Percentiles rank a stretch among this genome's conserved stretches.
phyloP scores from a whole-genome alignment of 1,140 invertebrate genomes.

The Philotrypesis tridentata region DNA sequence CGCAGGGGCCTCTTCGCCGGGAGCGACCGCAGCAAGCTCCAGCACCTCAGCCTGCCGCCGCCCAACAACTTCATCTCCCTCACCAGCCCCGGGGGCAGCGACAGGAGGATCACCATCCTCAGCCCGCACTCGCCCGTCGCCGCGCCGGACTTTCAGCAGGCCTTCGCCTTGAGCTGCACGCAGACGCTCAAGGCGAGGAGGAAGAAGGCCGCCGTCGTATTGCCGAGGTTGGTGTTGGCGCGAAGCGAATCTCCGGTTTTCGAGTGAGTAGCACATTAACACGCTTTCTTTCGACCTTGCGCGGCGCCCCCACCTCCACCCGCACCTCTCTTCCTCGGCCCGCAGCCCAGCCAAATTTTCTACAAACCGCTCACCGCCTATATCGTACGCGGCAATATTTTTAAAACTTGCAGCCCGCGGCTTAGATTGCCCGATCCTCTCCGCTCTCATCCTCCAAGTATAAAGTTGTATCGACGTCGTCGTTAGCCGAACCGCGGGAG shows the following conservation, averaged over 20 bases:
- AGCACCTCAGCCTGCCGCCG: constrained; percentile 81
- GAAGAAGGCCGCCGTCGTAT: constrained; percentile 83
- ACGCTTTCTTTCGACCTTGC: background rate
- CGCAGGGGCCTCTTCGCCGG: constrained; percentile 80
- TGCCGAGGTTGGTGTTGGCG: constrained; percentile 83
- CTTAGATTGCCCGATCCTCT: too few species aligned
- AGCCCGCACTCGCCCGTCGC: constrained; percentile 83
- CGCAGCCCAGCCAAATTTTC: too few species aligned
- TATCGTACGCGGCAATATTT: too few species aligned
- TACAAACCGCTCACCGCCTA: too few species aligned
- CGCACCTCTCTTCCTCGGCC: too few species aligned
- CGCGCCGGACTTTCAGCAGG: constrained; percentile 77
- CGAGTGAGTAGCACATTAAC: constrained; percentile 74
- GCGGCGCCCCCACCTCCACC: too few species aligned
- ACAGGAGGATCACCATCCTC: constrained; percentile 80
- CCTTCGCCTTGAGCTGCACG: constrained; percentile 66
- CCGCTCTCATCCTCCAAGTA: background rate
- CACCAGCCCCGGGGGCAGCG: constrained; percentile 74
- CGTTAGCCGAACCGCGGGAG: background rate
- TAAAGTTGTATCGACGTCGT: background rate
- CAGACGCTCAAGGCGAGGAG: constrained; percentile 77
- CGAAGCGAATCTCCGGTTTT: constrained; percentile 81
- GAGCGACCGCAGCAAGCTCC: constrained; percentile 76
- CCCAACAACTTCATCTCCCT: constrained; percentile 75
- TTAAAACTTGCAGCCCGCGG: too few species aligned